These are phyloP conservation scores for Hydropotes inermis DNA, from an alignment of 2,113 vertebrate genomes.

Conservation along the genomic window DNA sequence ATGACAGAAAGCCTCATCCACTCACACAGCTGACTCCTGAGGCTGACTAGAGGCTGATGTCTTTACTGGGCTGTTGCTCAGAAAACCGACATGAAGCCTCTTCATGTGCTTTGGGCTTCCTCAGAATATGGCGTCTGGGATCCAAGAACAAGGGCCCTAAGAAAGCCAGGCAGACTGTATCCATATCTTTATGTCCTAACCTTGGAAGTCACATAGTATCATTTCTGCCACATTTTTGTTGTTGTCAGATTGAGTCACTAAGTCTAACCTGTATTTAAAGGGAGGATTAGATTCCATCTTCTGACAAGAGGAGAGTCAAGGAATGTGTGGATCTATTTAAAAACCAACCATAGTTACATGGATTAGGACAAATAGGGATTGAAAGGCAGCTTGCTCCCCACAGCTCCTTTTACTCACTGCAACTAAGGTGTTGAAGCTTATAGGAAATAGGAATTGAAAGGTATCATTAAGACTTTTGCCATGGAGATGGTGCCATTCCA, in stretches of 20 bases:
- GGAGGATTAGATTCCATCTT: neutral
- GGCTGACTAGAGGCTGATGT: neutral
- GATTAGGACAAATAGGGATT: neutral
- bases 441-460: neutral
- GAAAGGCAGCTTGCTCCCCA: neutral
- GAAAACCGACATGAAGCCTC: neutral
- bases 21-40: neutral
- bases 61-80: neutral
- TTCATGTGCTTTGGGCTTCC: neutral
- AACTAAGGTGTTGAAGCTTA: neutral
- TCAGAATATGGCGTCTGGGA: neutral
- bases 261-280: neutral
- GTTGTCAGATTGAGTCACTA: neutral
- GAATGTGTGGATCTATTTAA: neutral
- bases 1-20: neutral
- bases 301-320: neutral
- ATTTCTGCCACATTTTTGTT: neutral
- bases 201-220: neutral
- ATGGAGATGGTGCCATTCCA: neutral
- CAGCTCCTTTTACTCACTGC: neutral
- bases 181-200: neutral
- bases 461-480: neutral
- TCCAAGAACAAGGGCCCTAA: neutral
- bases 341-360: neutral
- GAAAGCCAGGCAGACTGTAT: neutral